phyloP scores from a whole-genome alignment of 2,888 invertebrate species.

The Taphrorychus bicolor region DNA sequence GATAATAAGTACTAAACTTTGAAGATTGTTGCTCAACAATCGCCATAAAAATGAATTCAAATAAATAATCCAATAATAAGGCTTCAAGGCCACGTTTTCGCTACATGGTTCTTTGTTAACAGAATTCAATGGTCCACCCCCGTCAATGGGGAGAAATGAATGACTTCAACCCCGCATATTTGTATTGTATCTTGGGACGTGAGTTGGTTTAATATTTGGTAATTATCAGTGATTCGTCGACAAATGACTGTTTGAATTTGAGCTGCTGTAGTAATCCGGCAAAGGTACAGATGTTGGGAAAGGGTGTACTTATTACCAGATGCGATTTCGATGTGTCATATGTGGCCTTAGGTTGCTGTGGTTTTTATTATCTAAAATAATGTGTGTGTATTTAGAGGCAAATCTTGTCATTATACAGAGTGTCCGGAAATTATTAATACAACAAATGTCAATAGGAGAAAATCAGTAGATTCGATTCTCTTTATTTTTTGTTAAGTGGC shows the following conservation, averaged over 20 bases:
- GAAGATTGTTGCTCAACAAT: background rate
- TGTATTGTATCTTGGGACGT: background rate
- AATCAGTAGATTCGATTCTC: no score
- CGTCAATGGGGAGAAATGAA: background rate
- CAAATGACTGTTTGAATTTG: background rate
- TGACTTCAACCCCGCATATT: background rate
- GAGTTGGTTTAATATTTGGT: slow-evolving; percentile 12
- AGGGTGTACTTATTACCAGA: no score
- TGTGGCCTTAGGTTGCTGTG: background rate
- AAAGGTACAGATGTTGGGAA: background rate
- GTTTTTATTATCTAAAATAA: no score
- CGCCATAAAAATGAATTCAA: background rate
- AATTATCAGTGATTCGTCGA: slow-evolving; percentile 25
- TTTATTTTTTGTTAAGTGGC: no score
- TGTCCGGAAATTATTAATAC: no score
- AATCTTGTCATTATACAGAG: no score
- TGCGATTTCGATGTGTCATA: no score
- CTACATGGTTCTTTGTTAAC: background rate
- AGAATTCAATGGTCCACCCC: background rate
- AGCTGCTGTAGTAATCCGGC: background rate
- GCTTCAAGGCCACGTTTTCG: no score
- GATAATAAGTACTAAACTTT: slow-evolving; percentile 1
- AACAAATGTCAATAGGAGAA: no score
- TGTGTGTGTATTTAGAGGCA: no score
- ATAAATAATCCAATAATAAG: no score